Conservation (phyloP, 2,113 vertebrate genomes). For the Cebus imitator region DNA sequence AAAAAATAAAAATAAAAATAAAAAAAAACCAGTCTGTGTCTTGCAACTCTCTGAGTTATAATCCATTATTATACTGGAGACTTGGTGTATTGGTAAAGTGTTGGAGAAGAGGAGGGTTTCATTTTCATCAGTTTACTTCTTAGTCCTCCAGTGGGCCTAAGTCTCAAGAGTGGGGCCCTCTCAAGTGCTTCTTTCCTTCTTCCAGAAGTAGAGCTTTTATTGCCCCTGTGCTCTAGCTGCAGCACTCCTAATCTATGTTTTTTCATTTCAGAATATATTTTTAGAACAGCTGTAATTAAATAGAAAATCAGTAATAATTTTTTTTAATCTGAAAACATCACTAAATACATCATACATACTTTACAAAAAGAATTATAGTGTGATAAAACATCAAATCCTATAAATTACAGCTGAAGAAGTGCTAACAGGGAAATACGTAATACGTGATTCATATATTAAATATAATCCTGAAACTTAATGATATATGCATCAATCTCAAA, state of each 20-base stretch:
- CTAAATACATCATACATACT: neutral
- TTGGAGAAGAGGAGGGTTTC: neutral
- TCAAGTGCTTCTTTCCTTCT: neutral
- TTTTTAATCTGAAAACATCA: neutral
- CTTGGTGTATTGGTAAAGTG: neutral
- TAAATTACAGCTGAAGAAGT: neutral
- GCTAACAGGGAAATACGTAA: neutral
- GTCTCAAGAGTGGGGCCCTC: neutral
- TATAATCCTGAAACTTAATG: neutral
- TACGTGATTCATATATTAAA: neutral
- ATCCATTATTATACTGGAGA: neutral
- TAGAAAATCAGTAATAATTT: neutral
- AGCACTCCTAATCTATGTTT: neutral
- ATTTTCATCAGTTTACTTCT: neutral
- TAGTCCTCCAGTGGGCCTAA: neutral
- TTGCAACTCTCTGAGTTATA: neutral
- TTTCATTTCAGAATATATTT: neutral
- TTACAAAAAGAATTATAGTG: neutral
- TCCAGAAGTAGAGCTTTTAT: neutral
- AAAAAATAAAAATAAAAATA: neutral
- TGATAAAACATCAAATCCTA: neutral
- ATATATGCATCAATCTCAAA: neutral
- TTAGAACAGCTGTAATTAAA: neutral
- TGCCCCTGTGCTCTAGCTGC: neutral
- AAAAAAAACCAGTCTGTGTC: neutral